phyloP scores from a whole-genome alignment of 2,113 vertebrate species.

The Corythornis madagascariensis region DNA sequence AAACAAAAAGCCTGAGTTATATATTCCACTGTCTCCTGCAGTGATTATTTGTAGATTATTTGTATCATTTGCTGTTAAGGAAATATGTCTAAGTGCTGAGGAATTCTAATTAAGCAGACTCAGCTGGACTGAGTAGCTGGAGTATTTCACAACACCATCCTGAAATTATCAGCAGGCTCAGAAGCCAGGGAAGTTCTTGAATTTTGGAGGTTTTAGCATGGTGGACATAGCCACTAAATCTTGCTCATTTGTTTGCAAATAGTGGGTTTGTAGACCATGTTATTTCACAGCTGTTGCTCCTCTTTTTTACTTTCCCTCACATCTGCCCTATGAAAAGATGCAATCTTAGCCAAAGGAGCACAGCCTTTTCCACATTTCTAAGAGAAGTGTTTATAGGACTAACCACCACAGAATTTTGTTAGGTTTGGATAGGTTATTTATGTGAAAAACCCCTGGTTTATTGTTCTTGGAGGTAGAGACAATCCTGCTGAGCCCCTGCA shows the following conservation, averaged over 20 bases:
- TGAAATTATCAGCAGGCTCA: not conserved
- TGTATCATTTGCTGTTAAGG: slow-evolving; percentile 72
- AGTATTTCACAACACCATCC: slow-evolving; percentile 37
- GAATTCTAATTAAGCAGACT: slow-evolving; percentile 74
- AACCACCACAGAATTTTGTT: not conserved
- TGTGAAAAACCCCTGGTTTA: not conserved
- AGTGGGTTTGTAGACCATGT: not conserved
- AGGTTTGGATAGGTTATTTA: not conserved
- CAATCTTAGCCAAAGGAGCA: not conserved
- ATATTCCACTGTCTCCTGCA: slow-evolving; percentile 1
- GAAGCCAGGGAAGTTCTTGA: slow-evolving; percentile 11
- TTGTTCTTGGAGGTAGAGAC: not conserved
- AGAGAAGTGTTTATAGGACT: not conserved
- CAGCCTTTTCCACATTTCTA: slow-evolving; percentile 5
- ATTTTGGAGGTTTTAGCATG: slow-evolving; percentile 14
- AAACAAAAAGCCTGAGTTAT: not conserved
- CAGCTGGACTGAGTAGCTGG: slow-evolving; percentile 60
- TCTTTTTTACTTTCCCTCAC: slow-evolving; percentile 50
- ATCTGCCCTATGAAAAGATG: slow-evolving; percentile 1
- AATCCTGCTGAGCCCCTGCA: not conserved
- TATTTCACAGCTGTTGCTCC: slow-evolving; percentile 48
- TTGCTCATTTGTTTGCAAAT: slow-evolving; percentile 42
- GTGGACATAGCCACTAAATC: not conserved
- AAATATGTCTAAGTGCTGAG: slow-evolving; percentile 73
- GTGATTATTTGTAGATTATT: slow-evolving; percentile 65